phyloP scores from a whole-genome alignment of 2,888 invertebrate genomes.

The Eugnorisma glareosa region DNA sequence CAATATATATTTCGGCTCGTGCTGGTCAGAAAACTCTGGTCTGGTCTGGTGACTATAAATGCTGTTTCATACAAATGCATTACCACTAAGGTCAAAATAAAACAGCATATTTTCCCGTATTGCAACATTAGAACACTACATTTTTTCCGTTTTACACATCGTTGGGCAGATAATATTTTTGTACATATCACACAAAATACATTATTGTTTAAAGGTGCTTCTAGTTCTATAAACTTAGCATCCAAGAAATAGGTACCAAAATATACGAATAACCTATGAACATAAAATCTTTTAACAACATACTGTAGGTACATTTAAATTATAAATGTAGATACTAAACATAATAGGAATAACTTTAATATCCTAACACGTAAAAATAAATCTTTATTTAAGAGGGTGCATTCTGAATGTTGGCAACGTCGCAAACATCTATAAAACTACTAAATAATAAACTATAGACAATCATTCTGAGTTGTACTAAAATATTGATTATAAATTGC shows the following conservation, averaged over 20 bases:
- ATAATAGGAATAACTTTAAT: slow-evolving; percentile 46
- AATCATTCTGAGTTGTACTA: neutral
- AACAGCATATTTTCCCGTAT: neutral
- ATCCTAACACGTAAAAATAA: slow-evolving; percentile 39
- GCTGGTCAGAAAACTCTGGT: neutral
- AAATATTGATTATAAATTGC: neutral
- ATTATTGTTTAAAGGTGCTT: slow-evolving; percentile 5
- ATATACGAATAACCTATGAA: slow-evolving; percentile 37
- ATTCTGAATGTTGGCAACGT: neutral
- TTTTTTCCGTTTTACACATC: neutral
- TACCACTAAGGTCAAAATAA: neutral
- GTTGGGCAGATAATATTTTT: neutral
- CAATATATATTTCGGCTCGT: neutral
- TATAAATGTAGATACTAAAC: slow-evolving; percentile 45
- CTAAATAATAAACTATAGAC: neutral
- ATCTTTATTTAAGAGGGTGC: slow-evolving; percentile 5
- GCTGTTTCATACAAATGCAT: neutral
- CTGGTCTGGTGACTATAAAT: too few relatives aligned
- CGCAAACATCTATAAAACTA: neutral
- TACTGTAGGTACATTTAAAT: slow-evolving; percentile 49
- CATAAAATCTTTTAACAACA: slow-evolving; percentile 18
- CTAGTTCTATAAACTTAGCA: neutral
- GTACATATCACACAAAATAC: slow-evolving; percentile 23
- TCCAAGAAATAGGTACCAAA: slow-evolving; percentile 17
- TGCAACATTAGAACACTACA: neutral